phyloP scores from a whole-genome alignment of 2,797 vertebrate genomes.

The Leptatherina wallacei region DNA sequence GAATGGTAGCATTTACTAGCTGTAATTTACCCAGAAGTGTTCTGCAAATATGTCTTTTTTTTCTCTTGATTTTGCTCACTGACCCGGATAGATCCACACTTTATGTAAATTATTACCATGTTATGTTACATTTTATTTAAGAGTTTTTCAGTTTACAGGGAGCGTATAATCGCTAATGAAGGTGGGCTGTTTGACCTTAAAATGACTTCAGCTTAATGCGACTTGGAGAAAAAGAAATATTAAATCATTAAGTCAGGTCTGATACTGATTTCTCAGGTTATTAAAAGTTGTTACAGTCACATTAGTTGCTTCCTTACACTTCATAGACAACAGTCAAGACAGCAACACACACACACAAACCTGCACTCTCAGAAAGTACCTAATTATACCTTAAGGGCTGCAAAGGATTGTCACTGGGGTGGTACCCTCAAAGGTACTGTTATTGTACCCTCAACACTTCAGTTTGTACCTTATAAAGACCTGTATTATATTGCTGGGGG shows the following conservation, averaged over 20 bases:
- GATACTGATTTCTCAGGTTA: constrained; percentile 1
- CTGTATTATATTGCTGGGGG: no score
- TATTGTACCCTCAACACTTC: no score
- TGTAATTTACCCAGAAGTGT: not conserved
- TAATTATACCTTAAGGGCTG: no score
- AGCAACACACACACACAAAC: no score
- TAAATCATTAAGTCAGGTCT: not conserved
- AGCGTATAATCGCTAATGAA: not conserved
- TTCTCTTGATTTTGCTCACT: constrained; percentile 2
- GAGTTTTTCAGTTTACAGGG: constrained; percentile 13
- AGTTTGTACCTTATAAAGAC: no score
- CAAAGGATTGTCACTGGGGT: no score
- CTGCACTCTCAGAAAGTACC: not conserved
- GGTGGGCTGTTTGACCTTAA: not conserved
- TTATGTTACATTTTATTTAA: not conserved
- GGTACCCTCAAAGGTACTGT: no score
- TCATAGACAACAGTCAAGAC: constrained; percentile 4
- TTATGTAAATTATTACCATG: constrained; percentile 15
- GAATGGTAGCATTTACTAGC: not conserved
- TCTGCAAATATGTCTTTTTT: not conserved
- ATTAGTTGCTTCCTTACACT: not conserved
- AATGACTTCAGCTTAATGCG: not conserved
- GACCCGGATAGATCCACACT: constrained; percentile 3
- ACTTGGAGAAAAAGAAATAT: not conserved
- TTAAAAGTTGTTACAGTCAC: not conserved